These are phyloP conservation scores for Danio tinwini DNA, from an alignment of 2,797 vertebrate species.

Conservation along the genomic window DNA sequence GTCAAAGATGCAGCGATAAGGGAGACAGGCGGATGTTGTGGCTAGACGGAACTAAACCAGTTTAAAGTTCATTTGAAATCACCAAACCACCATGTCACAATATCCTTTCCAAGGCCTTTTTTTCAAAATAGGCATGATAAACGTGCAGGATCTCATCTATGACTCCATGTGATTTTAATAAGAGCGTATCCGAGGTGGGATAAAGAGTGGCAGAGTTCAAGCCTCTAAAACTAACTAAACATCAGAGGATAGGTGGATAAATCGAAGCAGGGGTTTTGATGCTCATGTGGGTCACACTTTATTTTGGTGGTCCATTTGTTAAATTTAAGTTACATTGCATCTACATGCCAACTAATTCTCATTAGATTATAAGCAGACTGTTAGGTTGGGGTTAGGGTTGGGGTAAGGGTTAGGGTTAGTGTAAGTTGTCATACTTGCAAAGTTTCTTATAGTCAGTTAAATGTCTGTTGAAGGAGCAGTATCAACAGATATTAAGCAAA, in stretches of 20 bases:
- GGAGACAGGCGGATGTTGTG: constrained; percentile 54
- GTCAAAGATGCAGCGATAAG: constrained; percentile 50
- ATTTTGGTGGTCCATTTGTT: too few species aligned
- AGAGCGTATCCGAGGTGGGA: constrained; percentile 56
- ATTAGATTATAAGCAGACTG: too few species aligned
- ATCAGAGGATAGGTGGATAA: constrained; percentile 62
- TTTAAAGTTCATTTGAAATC: constrained; percentile 58
- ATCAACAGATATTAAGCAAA: too few species aligned
- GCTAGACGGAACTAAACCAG: constrained; percentile 54
- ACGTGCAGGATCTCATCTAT: constrained; percentile 61
- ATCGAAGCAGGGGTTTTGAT: constrained; percentile 14
- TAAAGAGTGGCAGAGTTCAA: constrained; percentile 71
- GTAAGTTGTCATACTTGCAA: too few species aligned
- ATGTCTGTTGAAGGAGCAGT: too few species aligned
- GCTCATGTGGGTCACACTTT: too few species aligned
- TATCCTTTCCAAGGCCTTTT: constrained; percentile 34
- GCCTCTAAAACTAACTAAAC: constrained; percentile 66
- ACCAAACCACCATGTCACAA: constrained; percentile 56
- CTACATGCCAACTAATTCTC: too few species aligned
- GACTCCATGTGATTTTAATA: constrained; percentile 61
- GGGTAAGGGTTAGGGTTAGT: too few species aligned
- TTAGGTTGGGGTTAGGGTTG: too few species aligned
- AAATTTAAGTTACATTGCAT: too few species aligned
- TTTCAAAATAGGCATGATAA: constrained; percentile 20
- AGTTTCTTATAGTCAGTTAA: too few species aligned